These are phyloP conservation scores for Physella acuta DNA, from an alignment of 1,140 invertebrate species.

Conservation along the genomic window DNA sequence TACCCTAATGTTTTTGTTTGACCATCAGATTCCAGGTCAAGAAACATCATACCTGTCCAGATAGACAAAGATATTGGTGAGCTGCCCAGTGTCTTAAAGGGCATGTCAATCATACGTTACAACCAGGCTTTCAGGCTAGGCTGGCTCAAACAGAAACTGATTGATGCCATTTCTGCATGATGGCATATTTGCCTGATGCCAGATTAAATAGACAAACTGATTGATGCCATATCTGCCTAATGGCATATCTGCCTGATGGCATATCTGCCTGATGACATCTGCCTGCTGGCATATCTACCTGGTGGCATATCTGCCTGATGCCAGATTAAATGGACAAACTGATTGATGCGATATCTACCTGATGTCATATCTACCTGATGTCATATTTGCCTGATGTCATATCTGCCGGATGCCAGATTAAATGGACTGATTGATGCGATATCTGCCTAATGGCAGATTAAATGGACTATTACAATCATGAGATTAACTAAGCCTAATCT, in stretches of 20 bases:
- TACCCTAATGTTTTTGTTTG: too few species aligned
- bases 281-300: slow-evolving; percentile 1
- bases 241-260: not conserved
- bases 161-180: slow-evolving; percentile 11
- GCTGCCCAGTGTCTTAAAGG: not conserved
- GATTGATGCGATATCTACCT: not conserved
- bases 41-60: slow-evolving; percentile 8
- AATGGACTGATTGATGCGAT: not conserved
- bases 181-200: not conserved
- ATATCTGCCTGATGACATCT: not conserved
- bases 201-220: not conserved
- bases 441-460: not conserved
- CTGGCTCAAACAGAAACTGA: slow-evolving; percentile 7
- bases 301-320: not conserved
- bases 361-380: not conserved
- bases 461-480: not conserved
- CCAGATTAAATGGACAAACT: slow-evolving; percentile 2
- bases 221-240: not conserved
- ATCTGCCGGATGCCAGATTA: not conserved
- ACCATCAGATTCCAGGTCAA: slow-evolving; percentile 4
- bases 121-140: not conserved
- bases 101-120: slow-evolving; percentile 2
- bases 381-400: not conserved
- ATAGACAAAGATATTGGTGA: slow-evolving; percentile 3
- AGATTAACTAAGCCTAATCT: not conserved